Percentiles rank a stretch among this genome's conserved stretches.
Evolutionary conservation across 1,140 invertebrate genomes (phyloP).

Genomic region (Brachionus plicatilis): DNA sequence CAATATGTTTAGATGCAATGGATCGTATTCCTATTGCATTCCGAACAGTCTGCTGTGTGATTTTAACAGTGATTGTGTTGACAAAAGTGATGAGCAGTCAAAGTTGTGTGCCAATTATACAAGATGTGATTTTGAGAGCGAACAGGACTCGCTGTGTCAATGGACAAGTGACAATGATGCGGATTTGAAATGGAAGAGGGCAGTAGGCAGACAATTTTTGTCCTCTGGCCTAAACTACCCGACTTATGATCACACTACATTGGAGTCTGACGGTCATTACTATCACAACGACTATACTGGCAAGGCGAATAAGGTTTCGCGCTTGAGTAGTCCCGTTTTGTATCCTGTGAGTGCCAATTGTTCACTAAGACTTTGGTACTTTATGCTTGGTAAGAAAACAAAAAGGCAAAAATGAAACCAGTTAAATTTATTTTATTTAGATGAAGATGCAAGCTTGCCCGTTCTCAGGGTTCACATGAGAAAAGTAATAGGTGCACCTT

Average conservation of each 20-base stretch:
- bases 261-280: background rate
- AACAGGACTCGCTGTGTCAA: background rate
- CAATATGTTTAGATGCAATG: background rate
- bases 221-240: background rate
- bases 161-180: constrained; percentile 24
- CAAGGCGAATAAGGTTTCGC: background rate
- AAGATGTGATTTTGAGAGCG: constrained; percentile 25
- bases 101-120: background rate
- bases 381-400: background rate
- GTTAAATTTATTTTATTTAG: background rate
- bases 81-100: constrained; percentile 26
- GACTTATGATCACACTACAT: constrained; percentile 15
- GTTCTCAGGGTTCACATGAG: background rate
- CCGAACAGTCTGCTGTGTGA: background rate
- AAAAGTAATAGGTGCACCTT: background rate
- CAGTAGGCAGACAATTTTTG: background rate
- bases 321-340: constrained; percentile 16
- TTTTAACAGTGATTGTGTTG: constrained; percentile 25
- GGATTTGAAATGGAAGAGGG: constrained; percentile 18
- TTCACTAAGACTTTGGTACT: constrained; percentile 37
- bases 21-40: background rate
- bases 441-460: background rate
- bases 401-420: background rate
- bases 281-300: background rate
- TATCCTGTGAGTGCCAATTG: background rate